These are phyloP conservation scores for Anthonomus grandis DNA, from an alignment of 1,140 invertebrate genomes.

Conservation along the genomic window DNA sequence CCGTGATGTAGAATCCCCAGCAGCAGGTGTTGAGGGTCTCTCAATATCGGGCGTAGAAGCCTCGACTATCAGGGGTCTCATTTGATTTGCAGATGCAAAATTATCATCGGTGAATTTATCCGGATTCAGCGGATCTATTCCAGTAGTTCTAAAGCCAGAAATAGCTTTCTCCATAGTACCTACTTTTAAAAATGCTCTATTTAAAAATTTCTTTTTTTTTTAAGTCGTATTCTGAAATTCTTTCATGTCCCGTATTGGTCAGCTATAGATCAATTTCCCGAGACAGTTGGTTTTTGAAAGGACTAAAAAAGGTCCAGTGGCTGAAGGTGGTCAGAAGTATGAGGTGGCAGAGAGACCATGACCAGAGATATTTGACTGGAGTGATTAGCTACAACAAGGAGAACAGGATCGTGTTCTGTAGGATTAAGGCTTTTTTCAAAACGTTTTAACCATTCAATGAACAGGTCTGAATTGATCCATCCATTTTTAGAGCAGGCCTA, in stretches of 20 bases:
- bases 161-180: conserved; percentile 4
- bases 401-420: no score
- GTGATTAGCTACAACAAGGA: no score
- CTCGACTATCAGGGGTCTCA: conserved; percentile 5
- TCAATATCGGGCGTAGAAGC: background rate
- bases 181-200: conserved; percentile 11
- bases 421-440: no score
- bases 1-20: background rate
- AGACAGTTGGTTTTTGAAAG: conserved; percentile 6
- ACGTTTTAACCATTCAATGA: no score
- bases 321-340: conserved; percentile 7
- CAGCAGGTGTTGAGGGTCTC: background rate
- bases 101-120: conserved; percentile 10
- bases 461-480: no score
- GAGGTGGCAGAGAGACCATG: background rate
- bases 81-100: conserved; percentile 6
- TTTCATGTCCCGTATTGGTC: conserved; percentile 1
- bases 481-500: no score
- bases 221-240: conserved; percentile 12
- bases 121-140: conserved; percentile 2
- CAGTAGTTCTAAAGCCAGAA: background rate
- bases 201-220: conserved; percentile 1
- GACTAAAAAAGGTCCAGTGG: conserved; percentile 9
- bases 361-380: no score
- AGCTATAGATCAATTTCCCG: conserved; percentile 5